Evolutionary conservation across 1,140 invertebrate genomes (phyloP).

Genomic region (Acyrthosiphon pisum): DNA sequence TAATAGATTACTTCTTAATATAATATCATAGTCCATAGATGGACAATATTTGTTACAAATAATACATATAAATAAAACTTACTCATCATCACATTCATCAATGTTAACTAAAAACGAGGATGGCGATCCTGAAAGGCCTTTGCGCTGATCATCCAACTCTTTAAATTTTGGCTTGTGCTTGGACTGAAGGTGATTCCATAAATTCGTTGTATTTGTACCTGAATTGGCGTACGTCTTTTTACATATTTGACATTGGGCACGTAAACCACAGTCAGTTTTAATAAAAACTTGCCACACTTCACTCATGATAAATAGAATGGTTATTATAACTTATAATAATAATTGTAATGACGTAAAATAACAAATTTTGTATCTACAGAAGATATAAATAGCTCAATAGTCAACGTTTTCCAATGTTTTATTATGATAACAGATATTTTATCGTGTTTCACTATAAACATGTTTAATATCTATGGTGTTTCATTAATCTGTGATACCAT

Average conservation of each 20-base stretch:
- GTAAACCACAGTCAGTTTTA: constrained; percentile 7
- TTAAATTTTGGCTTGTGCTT: not conserved
- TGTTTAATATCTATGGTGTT: too few relatives aligned
- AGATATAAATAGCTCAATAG: too few relatives aligned
- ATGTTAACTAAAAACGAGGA: not conserved
- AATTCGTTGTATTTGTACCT: not conserved
- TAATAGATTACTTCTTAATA: not conserved
- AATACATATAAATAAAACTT: not conserved
- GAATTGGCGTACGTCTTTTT: not conserved
- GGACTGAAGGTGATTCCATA: not conserved
- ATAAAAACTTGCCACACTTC: constrained; percentile 35
- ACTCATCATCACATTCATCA: not conserved
- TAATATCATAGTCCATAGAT: not conserved
- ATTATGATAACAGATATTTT: too few relatives aligned
- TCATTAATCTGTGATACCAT: too few relatives aligned
- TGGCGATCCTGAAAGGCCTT: not conserved
- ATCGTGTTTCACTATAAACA: too few relatives aligned
- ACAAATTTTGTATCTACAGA: too few relatives aligned
- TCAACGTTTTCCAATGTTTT: too few relatives aligned
- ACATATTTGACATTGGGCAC: not conserved
- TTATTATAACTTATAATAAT: too few relatives aligned
- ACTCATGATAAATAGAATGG: not conserved
- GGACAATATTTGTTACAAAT: not conserved
- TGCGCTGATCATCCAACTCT: not conserved
- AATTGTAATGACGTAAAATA: too few relatives aligned